Evolutionary conservation across 2,113 vertebrate genomes (phyloP), one percentile per base, ranked within the genome.

Genomic region (Oncorhynchus tshawytscha): DNA sequence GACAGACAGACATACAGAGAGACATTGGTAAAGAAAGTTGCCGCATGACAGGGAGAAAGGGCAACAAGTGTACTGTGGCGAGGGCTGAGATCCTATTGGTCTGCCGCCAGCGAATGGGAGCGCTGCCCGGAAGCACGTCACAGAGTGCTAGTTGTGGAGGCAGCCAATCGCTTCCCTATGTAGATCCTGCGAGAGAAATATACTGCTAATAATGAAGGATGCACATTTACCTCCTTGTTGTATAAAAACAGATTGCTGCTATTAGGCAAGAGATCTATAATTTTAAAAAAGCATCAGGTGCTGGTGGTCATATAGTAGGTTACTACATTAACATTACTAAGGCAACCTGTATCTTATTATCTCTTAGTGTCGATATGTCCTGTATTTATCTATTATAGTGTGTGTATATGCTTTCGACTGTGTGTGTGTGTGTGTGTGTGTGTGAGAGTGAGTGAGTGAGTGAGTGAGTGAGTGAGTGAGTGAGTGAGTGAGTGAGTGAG

Each of bases 81-180:
- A 82, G 75, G 78, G 69, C 75, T 87, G 82, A 71, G 81, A 83
- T 80, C 84, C 82, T 80, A 83, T n/a, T 84, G 86, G 78, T 64
- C 76, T 66, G 74, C 70, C 70, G 64, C 80, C 60, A 82, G 77
- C 57, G 22, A 84, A 78, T 15, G 51, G 48, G 81, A 81, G 67
- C 34, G 49, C 15, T 69, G 75, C 72, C 29, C 51, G 65, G 29
- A 25, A 71, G 79, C 57, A 71, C 65, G 45, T 94, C 90, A 94
- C 90, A 92, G 90, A 0, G 91, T 87, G 79, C 89, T 91, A 24
- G 90, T 89, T 60, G 93, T 90, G 7, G 91, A 94, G 51, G 91
- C 85, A 0, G 91, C 93, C 85, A 94, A 81, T 64, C 91, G 86
- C 71, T 93, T 92, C 51, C 93, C 93, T 48, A 94, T 92, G 89